Evolutionary conservation across 2,888 invertebrate species (phyloP).

Genomic region (Ochropacha duplaris): DNA sequence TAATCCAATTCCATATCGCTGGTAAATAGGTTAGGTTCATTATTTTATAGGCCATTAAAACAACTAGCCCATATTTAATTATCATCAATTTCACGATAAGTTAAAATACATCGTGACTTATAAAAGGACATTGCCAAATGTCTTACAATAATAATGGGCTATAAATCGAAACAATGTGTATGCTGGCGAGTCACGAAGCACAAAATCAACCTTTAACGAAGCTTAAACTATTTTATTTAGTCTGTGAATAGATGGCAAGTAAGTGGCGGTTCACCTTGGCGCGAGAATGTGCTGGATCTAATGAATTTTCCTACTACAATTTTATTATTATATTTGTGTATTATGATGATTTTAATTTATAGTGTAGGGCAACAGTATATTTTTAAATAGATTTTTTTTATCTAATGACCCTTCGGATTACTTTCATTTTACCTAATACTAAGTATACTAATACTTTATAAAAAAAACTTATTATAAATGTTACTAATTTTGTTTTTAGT

Average conservation of each 20-base stretch:
- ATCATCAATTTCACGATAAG: neutral
- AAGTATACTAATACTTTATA: too few relatives aligned
- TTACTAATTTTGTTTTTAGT: too few relatives aligned
- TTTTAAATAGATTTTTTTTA: too few relatives aligned
- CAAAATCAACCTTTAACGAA: conserved; percentile 57
- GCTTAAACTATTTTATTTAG: conserved; percentile 46
- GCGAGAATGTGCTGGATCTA: conserved; percentile 31
- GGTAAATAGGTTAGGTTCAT: neutral
- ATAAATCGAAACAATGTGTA: conserved; percentile 46
- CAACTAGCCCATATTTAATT: neutral
- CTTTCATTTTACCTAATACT: too few relatives aligned
- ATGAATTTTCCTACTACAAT: conserved; percentile 24
- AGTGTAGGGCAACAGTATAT: too few relatives aligned
- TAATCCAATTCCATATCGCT: neutral
- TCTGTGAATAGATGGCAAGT: conserved; percentile 17
- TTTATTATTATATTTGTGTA: conserved; percentile 16
- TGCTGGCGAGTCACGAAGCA: conserved; percentile 56
- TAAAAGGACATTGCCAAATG: conserved; percentile 32
- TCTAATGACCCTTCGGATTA: too few relatives aligned
- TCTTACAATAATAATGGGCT: conserved; percentile 34
- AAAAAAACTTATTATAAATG: too few relatives aligned
- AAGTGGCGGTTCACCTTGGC: conserved; percentile 46
- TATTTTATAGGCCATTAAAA: neutral
- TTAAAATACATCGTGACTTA: conserved; percentile 17
- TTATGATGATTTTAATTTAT: too few relatives aligned